phyloP scores from a whole-genome alignment of 2,797 vertebrate species.

The Eulemur coronatus region DNA sequence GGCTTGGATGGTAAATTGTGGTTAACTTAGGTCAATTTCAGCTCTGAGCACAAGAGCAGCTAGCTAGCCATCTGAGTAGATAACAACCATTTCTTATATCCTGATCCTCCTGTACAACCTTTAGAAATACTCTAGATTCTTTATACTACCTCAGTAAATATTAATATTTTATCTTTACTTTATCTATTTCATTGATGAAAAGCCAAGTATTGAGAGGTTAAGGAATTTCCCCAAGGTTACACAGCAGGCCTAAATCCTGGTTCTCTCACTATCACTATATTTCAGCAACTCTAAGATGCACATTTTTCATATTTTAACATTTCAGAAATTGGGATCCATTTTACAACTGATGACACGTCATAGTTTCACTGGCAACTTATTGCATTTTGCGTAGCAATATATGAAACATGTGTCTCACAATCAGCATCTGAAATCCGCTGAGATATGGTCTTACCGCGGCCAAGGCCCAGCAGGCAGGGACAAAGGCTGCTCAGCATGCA shows the following conservation, averaged over 20 bases:
- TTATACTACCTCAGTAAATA: background rate
- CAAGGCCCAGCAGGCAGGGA: background rate
- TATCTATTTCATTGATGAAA: background rate
- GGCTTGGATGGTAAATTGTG: background rate
- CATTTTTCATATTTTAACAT: background rate
- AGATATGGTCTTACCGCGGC: background rate
- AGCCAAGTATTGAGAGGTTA: background rate
- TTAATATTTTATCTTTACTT: background rate
- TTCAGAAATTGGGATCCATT: background rate
- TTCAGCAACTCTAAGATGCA: background rate
- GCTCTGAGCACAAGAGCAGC: background rate
- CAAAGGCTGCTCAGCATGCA: background rate
- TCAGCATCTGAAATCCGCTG: background rate
- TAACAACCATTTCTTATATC: background rate
- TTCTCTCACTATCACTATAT: background rate
- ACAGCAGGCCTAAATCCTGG: background rate
- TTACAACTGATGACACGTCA: background rate
- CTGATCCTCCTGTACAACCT: background rate
- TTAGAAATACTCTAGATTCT: constrained; percentile 2
- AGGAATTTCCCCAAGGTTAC: background rate
- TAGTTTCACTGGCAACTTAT: background rate
- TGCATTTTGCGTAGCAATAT: background rate
- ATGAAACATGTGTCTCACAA: background rate
- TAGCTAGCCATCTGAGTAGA: background rate
- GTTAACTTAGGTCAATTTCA: background rate